Evolutionary conservation across 1,140 invertebrate species (phyloP), one percentile per base, ranked within the genome.

Genomic region (Calliphora vicina): DNA sequence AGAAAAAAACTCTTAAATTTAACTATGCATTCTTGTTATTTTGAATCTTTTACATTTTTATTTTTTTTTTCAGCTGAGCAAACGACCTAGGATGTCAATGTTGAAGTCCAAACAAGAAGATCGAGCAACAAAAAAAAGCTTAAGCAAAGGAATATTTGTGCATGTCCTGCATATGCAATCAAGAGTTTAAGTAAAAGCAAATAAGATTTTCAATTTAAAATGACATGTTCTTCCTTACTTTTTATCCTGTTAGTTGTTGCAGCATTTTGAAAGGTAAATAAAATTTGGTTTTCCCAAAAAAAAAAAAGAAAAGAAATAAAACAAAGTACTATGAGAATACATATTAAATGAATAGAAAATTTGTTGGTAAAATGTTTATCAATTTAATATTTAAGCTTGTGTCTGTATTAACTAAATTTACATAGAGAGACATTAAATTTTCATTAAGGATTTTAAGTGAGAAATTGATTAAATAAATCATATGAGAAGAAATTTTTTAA

Each of bases 131-230:
- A 57, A 13, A 57, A 17, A 57, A n/a, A 57, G n/a, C 50, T 17
- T 17, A n/a, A 57, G 50, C 3, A 57, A 57, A n/a, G 15, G 50
- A 57, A 57, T n/a, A 57, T 57, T 57, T 57, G n/a, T 57, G 17
- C 50, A 57, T 57, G 50, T 57, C 50, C 50, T n/a, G 50, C 50
- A 57, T 57, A n/a, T 57, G 50, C 50, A 57, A 57, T 57, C 50
- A 57, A 57, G n/a, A 57, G 50, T 57, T 57, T 57, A 57, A 57
- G 50, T 57, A 57, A 57, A 57, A 57, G 50, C 50, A 57, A 57
- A 57, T 57, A 57, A 57, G 50, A 57, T 57, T 57, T 57, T 57
- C 50, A 57, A 57, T 57, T 57, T 57, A 57, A 57, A 57, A 17
- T n/a, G 50, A 57, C 50, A 57, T 57, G 50, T 17, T n/a, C n/a